Conservation (phyloP, 2,113 vertebrate genomes). For the Micromys minutus region DNA sequence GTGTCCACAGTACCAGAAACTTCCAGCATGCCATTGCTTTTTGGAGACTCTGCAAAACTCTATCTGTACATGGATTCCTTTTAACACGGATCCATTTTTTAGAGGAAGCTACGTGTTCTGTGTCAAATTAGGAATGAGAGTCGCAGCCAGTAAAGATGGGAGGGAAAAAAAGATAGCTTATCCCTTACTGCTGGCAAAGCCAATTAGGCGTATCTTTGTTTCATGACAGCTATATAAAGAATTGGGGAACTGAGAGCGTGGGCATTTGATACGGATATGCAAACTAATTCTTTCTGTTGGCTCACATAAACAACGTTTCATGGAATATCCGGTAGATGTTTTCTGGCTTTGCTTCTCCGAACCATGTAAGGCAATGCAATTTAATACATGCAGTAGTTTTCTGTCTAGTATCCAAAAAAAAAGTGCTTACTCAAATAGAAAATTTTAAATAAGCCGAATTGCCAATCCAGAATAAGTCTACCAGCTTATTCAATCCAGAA, state of each 20-base stretch:
- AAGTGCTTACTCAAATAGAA: slow-evolving; percentile 62
- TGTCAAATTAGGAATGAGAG: slow-evolving; percentile 76
- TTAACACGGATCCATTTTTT: slow-evolving; percentile 59
- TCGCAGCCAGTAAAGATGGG: slow-evolving; percentile 58
- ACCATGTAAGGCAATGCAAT: slow-evolving; percentile 55
- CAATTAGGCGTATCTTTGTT: slow-evolving; percentile 78
- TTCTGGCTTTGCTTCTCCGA: slow-evolving; percentile 53
- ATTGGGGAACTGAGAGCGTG: slow-evolving; percentile 50
- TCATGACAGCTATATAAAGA: slow-evolving; percentile 81
- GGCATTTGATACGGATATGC: slow-evolving; percentile 75
- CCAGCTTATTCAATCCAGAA: slow-evolving; percentile 42
- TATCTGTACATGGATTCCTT: slow-evolving; percentile 58
- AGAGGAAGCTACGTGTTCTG: slow-evolving; percentile 68
- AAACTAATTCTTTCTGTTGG: slow-evolving; percentile 75
- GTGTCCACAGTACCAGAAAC: slow-evolving; percentile 53
- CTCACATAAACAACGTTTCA: slow-evolving; percentile 64
- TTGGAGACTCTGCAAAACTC: slow-evolving; percentile 53
- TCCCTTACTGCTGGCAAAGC: slow-evolving; percentile 73
- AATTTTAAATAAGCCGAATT: slow-evolving; percentile 24
- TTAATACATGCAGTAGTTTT: slow-evolving; percentile 60
- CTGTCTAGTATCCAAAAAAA: slow-evolving; percentile 43
- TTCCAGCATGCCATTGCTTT: slow-evolving; percentile 45
- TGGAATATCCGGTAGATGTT: slow-evolving; percentile 57
- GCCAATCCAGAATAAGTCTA: not conserved
- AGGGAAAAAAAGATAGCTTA: slow-evolving; percentile 62